Evolutionary conservation across 1,140 invertebrate genomes (phyloP).

Genomic region (Drosophila rufa): DNA sequence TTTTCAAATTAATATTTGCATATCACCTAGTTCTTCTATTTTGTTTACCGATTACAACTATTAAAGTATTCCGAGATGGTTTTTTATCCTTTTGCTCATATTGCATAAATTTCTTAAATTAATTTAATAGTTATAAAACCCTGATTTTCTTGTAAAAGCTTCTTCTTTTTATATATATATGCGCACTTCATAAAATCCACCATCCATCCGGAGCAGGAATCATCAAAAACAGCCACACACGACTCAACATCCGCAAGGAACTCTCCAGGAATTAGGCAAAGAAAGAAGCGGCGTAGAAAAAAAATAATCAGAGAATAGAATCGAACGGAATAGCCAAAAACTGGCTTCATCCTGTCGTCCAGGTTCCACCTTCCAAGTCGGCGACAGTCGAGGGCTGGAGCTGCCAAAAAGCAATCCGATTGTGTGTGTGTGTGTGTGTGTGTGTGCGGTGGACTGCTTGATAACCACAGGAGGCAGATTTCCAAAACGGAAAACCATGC

Average conservation of each 20-base stretch:
- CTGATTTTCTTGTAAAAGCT: not conserved
- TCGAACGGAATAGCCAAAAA: constrained; percentile 32
- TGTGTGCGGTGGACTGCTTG: constrained; percentile 30
- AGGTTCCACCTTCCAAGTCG: constrained; percentile 17
- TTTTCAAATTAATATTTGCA: too few relatives aligned
- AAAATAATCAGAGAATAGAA: constrained; percentile 33
- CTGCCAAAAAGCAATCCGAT: constrained; percentile 48
- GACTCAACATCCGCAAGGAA: constrained; percentile 17
- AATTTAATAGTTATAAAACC: not conserved
- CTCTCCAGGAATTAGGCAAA: constrained; percentile 17
- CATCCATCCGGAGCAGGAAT: constrained; percentile 13
- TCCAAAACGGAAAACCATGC: constrained; percentile 45
- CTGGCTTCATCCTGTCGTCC: constrained; percentile 17
- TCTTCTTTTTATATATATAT: not conserved
- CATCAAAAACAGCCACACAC: constrained; percentile 22
- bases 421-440: constrained; percentile 9
- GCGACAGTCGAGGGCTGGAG: constrained; percentile 31
- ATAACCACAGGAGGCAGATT: constrained; percentile 44
- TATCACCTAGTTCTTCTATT: too few relatives aligned
- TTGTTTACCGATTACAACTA: too few relatives aligned
- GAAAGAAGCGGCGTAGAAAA: not conserved
- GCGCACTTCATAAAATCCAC: too few relatives aligned
- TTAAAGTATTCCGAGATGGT: too few relatives aligned
- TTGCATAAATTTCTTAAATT: not conserved
- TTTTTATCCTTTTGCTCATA: too few relatives aligned